Evolutionary conservation across 2,113 vertebrate species (phyloP).

Genomic region (Perca flavescens): DNA sequence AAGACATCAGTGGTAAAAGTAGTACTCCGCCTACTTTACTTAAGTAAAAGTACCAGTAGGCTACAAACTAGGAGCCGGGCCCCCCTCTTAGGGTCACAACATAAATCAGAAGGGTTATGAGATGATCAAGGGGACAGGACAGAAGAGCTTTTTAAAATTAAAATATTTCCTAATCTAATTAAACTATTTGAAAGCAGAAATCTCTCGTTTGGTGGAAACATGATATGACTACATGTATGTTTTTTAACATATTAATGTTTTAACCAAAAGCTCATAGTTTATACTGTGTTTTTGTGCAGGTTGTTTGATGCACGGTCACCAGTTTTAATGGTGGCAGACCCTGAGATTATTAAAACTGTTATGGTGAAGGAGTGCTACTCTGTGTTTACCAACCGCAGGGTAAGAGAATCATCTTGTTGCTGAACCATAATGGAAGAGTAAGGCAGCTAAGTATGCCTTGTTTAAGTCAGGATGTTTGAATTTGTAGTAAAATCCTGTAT

Average conservation of each 20-base stretch:
- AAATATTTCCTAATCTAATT: too few relatives aligned
- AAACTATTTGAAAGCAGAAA: too few relatives aligned
- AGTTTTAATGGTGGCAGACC: conserved; percentile 78
- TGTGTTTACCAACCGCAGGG: conserved; percentile 84
- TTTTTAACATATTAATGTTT: background rate
- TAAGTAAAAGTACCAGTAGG: too few relatives aligned
- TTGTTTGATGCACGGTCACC: conserved; percentile 84
- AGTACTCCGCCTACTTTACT: background rate
- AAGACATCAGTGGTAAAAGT: background rate
- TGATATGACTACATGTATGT: background rate
- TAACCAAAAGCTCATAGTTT: background rate
- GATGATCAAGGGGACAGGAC: background rate
- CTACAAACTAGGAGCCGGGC: background rate
- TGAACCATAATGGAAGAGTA: too few relatives aligned
- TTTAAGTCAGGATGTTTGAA: background rate
- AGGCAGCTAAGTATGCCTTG: too few relatives aligned
- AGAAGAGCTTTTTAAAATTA: too few relatives aligned
- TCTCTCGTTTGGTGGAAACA: too few relatives aligned
- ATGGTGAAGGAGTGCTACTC: conserved; percentile 87
- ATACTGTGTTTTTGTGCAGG: conserved; percentile 61
- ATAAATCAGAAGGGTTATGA: background rate
- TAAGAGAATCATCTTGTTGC: conserved; percentile 50
- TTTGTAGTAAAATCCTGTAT: background rate
- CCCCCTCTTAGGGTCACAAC: too few relatives aligned
- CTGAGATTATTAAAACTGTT: conserved; percentile 82